Evolutionary conservation across 1,140 invertebrate species (phyloP).

Genomic region (Bombus superbus): DNA sequence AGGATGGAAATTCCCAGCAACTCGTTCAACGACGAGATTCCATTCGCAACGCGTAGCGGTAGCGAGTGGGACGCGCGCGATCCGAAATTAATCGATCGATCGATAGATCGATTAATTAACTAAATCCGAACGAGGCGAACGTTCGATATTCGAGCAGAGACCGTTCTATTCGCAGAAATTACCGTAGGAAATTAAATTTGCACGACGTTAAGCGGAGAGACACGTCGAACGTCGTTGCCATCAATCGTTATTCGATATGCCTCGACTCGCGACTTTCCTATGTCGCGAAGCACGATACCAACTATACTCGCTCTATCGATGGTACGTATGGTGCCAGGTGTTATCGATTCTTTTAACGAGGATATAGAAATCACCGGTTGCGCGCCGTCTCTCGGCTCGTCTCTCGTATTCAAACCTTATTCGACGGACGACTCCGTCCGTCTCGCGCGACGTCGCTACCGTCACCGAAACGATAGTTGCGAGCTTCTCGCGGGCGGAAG

Average conservation of each 20-base stretch:
- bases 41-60: slow-evolving; percentile 13
- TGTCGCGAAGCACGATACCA: background rate
- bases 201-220: background rate
- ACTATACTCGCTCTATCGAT: background rate
- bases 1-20: background rate
- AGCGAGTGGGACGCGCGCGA: slow-evolving; percentile 41
- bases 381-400: too few relatives aligned
- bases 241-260: background rate
- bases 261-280: background rate
- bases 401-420: background rate
- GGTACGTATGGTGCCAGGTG: background rate
- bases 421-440: too few relatives aligned
- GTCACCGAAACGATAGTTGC: background rate
- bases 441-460: too few relatives aligned
- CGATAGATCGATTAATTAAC: too few relatives aligned
- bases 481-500: background rate
- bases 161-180: too few relatives aligned
- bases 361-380: background rate
- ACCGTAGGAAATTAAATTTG: background rate
- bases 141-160: too few relatives aligned
- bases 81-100: too few relatives aligned
- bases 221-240: background rate
- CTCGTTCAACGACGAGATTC: background rate
- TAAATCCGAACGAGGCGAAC: too few relatives aligned
- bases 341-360: slow-evolving; percentile 16